Base-by-base conservation (phyloP, 2,888 invertebrate genomes). In the Drosophila macrospina region DNA sequence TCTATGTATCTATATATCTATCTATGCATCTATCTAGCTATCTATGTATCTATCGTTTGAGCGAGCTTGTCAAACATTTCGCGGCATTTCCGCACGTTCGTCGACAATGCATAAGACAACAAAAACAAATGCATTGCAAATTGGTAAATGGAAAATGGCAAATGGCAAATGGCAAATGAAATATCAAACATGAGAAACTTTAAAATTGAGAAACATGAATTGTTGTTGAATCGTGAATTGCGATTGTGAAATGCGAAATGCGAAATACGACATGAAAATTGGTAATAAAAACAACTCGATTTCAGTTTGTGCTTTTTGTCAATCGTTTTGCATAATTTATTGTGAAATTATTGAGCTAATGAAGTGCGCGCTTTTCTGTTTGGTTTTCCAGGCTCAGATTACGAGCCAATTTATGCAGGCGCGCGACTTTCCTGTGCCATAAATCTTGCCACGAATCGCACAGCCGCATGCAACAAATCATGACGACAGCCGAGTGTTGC, bases 321-420 rank as follows among this genome's bases (percentile, higher is more conserved):
- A 77, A 68, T 63, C 73, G 74, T 68, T 80, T 65, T 81, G 88
- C 84, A 80, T 78, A 78, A 86, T 78, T 84, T 84, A 80, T 84
- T 84, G 65, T 32, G 72, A 65, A 84, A 80, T 86, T 86, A 83
- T 86, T 76, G 74, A 87, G 82, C 89, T 87, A 88, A 85, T 85
- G 87, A 85, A 85, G 89, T 87, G 73, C 69, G 74, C 69, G 74
- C 74, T 64, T 64, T 66, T 71, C 50, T 42, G 39, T 63, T 56
- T 52, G 36, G 28, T 65, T 50, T 41, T 36, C 48, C 28, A 26
- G 16, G 44, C 78, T 74, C 68, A 52, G 88, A 85, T 87, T 85
- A 82, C 83, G 59, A 62, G 64, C 56, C 83, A 88, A 87, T 85
- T 88, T 88, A 88, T 88, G 82, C 89, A 65, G 48, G 74, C 80